A percentile compares a stretch with the other conserved stretches of the same genome.
phyloP scores from a whole-genome alignment of 1,140 invertebrate species.

The Drosophila rufa region DNA sequence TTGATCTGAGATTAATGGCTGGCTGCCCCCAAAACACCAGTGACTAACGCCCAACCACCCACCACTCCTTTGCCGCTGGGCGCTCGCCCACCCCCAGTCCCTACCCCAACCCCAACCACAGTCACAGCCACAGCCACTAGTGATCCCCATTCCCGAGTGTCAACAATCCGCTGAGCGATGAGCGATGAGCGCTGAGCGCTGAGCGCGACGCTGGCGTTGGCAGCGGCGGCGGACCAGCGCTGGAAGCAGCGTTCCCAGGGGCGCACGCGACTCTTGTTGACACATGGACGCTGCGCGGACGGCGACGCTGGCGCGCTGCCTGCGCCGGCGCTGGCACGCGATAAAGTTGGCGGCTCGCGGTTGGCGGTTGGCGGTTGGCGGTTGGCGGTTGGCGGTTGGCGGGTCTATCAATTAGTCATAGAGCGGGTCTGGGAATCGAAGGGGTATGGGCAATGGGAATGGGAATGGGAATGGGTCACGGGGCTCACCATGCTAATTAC shows the following conservation, averaged over 20 bases:
- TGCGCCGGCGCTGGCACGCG: constrained; percentile 57
- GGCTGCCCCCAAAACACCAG: constrained; percentile 4
- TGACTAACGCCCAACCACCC: constrained; percentile 22
- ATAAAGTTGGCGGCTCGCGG: constrained; percentile 45
- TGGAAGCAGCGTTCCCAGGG: constrained; percentile 44
- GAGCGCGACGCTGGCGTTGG: background rate
- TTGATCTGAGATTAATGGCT: constrained; percentile 23
- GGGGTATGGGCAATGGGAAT: no score
- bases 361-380: no score
- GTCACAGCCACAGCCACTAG: background rate
- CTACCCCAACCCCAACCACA: background rate
- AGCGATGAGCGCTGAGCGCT: background rate
- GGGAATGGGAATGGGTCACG: background rate
- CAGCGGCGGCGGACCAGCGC: constrained; percentile 1
- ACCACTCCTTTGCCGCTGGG: background rate
- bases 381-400: no score
- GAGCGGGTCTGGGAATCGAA: constrained; percentile 1
- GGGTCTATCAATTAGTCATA: constrained; percentile 53
- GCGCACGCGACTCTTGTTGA: constrained; percentile 76
- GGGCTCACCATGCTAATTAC: constrained; percentile 35
- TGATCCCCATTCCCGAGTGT: background rate
- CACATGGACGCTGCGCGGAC: constrained; percentile 35
- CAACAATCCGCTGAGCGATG: constrained; percentile 3
- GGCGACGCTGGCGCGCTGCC: constrained; percentile 10
- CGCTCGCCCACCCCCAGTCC: background rate